Evolutionary conservation across 1,140 invertebrate species (phyloP).

Genomic region (Drosophila subobscura): DNA sequence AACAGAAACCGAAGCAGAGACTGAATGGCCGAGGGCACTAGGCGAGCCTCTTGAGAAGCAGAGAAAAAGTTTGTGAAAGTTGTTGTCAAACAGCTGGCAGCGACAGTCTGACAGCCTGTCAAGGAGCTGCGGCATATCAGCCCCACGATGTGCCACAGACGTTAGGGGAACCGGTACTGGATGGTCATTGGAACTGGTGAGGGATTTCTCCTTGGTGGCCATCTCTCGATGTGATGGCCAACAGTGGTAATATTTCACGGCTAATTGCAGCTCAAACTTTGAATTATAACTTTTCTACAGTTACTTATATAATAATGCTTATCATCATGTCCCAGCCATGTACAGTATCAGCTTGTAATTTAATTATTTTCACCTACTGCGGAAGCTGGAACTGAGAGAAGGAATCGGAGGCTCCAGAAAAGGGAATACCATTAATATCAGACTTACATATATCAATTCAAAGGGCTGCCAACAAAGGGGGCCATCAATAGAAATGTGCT

Average conservation of each 20-base stretch:
- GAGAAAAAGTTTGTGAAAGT: slow-evolving; percentile 72
- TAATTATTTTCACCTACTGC: slow-evolving; percentile 48
- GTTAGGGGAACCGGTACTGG: no score
- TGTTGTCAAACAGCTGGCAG: slow-evolving; percentile 52
- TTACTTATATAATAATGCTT: slow-evolving; percentile 59
- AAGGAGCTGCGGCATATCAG: slow-evolving; percentile 65
- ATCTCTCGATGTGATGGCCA: slow-evolving; percentile 12
- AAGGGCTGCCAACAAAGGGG: slow-evolving; percentile 40
- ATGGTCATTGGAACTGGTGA: slow-evolving; percentile 16
- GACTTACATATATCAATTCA: slow-evolving; percentile 52
- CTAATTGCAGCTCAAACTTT: slow-evolving; percentile 20
- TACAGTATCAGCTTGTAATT: slow-evolving; percentile 53
- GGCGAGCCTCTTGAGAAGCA: slow-evolving; percentile 18
- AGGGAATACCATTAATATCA: slow-evolving; percentile 39
- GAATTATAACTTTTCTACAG: slow-evolving; percentile 15
- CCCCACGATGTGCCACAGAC: slow-evolving; percentile 57
- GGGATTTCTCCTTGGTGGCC: no score
- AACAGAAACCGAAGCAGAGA: not conserved
- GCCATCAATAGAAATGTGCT: slow-evolving; percentile 61
- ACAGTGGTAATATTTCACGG: slow-evolving; percentile 27
- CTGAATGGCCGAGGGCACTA: slow-evolving; percentile 14
- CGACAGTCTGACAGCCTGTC: slow-evolving; percentile 42
- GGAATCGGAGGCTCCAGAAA: slow-evolving; percentile 39
- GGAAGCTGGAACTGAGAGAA: slow-evolving; percentile 56
- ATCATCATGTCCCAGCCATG: slow-evolving; percentile 1